These are phyloP conservation scores for Ophion slaviceki DNA, from an alignment of 2,888 invertebrate species.

Conservation along the genomic window DNA sequence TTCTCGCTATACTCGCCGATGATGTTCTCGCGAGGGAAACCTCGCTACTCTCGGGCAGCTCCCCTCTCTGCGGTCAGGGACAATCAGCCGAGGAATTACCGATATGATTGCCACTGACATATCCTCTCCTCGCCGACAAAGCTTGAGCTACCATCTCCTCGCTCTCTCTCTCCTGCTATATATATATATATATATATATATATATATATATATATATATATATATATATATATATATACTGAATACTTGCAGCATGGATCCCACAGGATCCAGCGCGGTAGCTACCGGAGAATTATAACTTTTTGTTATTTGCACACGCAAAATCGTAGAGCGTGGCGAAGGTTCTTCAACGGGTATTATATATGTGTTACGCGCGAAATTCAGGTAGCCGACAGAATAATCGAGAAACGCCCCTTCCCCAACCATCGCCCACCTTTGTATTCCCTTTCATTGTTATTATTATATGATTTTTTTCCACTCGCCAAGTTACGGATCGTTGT, in stretches of 20 bases:
- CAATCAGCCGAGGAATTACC: slow-evolving; percentile 82
- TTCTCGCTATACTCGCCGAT: slow-evolving; percentile 67
- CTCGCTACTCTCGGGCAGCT: slow-evolving; percentile 18
- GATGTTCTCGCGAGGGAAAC: slow-evolving; percentile 50
- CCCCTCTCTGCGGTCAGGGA: slow-evolving; percentile 80
- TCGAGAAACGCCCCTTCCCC: slow-evolving; percentile 34
- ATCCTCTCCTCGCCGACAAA: slow-evolving; percentile 80
- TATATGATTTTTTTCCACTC: not conserved
- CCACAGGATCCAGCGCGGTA: slow-evolving; percentile 16
- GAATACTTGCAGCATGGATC: not conserved
- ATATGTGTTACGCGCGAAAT: slow-evolving; percentile 37
- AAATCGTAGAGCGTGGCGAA: slow-evolving; percentile 56
- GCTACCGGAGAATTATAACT: slow-evolving; percentile 51
- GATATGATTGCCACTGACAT: slow-evolving; percentile 83
- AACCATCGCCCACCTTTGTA: slow-evolving; percentile 22
- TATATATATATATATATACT: not conserved
- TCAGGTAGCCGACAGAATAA: slow-evolving; percentile 43
- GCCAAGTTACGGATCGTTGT: slow-evolving; percentile 18
- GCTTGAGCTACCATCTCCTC: slow-evolving; percentile 64
- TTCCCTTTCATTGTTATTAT: slow-evolving; percentile 24
- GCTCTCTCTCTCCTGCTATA: slow-evolving; percentile 4
- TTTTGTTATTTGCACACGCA: slow-evolving; percentile 60
- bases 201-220: not conserved
- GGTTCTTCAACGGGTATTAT: slow-evolving; percentile 40
- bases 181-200: not conserved